phyloP scores from a whole-genome alignment of 2,888 invertebrate genomes.

The Lydus trimaculatus region DNA sequence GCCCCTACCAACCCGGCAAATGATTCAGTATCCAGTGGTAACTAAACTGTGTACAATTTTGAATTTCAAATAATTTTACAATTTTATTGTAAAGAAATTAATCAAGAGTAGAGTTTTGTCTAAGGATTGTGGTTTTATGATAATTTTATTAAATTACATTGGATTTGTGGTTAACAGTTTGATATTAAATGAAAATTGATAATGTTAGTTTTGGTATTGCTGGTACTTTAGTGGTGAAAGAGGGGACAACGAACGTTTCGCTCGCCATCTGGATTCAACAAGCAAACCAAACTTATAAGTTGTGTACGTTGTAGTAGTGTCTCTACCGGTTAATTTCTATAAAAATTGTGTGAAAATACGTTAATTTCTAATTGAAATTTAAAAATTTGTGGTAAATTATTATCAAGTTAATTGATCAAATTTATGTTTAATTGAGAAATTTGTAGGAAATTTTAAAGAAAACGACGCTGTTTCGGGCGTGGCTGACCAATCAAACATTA shows the following conservation, averaged over 20 bases:
- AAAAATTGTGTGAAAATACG: slow-evolving; percentile 3
- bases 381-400: neutral
- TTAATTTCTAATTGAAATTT: neutral
- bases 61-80: neutral
- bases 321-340: neutral
- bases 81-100: neutral
- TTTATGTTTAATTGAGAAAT: neutral
- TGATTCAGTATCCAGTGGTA: neutral
- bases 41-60: neutral
- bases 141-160: neutral
- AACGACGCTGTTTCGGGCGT: slow-evolving; percentile 57
- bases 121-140: neutral
- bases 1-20: neutral
- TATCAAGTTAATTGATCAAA: neutral
- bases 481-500: slow-evolving; percentile 59
- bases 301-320: slow-evolving; percentile 9
- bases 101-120: neutral
- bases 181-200: neutral
- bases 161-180: neutral
- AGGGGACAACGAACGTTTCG: slow-evolving; percentile 42
- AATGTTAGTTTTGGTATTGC: neutral
- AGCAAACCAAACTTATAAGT: slow-evolving; percentile 34
- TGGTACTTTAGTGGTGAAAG: slow-evolving; percentile 5
- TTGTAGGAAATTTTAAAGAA: slow-evolving; percentile 12
- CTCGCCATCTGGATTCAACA: slow-evolving; percentile 52